A percentile compares a stretch with the other conserved stretches of the same genome.
Conservation (phyloP, 1,140 invertebrate genomes). For the Rhopalosiphum padi region DNA sequence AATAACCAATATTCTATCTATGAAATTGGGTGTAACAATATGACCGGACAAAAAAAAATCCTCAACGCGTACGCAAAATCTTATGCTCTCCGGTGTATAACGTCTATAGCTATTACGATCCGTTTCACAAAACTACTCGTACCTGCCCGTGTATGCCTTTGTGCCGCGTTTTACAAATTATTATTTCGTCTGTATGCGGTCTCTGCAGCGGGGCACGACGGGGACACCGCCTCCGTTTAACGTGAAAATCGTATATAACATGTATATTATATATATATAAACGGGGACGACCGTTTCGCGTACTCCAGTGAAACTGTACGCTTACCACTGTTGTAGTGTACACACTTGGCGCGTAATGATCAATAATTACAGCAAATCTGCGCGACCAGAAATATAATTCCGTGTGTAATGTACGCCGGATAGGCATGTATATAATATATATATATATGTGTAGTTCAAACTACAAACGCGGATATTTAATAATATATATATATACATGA, state of each 20-base stretch:
- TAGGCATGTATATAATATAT: too few species aligned
- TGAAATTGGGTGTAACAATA: background rate
- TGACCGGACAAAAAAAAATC: too few species aligned
- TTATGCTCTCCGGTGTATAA: background rate
- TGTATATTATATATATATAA: background rate
- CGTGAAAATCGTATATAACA: background rate
- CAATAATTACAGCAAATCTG: background rate
- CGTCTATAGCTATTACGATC: background rate
- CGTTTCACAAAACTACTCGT: background rate
- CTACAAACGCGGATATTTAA: too few species aligned
- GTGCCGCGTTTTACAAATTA: background rate
- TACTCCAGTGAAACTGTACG: background rate
- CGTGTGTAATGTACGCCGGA: too few species aligned
- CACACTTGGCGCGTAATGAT: background rate
- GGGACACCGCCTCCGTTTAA: background rate
- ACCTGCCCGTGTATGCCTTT: background rate
- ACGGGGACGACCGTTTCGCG: background rate
- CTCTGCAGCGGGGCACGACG: background rate
- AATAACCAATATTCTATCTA: background rate
- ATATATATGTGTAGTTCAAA: too few species aligned
- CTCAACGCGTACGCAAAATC: too few species aligned
- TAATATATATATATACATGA: too few species aligned
- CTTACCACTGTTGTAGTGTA: too few species aligned
- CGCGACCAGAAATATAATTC: background rate
- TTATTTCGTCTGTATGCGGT: background rate